These are phyloP conservation scores for Falcaria lacertinaria DNA, from an alignment of 2,888 invertebrate species.

Conservation along the genomic window DNA sequence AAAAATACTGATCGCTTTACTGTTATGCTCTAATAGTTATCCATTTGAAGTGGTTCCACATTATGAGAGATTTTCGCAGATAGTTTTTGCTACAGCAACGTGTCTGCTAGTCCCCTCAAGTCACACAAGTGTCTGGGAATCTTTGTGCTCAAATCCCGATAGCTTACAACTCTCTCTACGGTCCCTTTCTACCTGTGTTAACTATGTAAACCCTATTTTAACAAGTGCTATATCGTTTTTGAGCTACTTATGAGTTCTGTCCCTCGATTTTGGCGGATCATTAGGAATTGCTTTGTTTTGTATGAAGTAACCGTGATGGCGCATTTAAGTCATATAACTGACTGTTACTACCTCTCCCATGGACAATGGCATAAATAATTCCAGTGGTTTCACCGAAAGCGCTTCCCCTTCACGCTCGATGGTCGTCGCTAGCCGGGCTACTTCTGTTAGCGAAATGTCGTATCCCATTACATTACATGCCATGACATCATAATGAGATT, in stretches of 20 bases:
- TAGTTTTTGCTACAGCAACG: not conserved
- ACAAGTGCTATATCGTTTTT: too few species aligned
- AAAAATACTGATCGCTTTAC: not conserved
- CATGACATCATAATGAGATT: not conserved
- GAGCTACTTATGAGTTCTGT: too few species aligned
- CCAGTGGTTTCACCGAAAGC: conserved; percentile 7
- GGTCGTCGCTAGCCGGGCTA: not conserved
- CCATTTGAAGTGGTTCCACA: not conserved
- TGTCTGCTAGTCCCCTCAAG: not conserved
- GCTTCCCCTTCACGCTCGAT: conserved; percentile 15
- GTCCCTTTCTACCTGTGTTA: too few species aligned
- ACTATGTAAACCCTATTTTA: too few species aligned
- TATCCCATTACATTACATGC: not conserved
- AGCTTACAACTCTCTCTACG: too few species aligned
- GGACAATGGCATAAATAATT: not conserved
- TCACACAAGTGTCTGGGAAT: not conserved
- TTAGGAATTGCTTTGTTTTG: too few species aligned
- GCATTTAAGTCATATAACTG: too few species aligned
- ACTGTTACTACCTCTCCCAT: not conserved
- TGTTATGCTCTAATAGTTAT: not conserved
- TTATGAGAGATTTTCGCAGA: not conserved
- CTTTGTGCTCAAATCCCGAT: not conserved
- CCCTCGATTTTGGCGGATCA: too few species aligned
- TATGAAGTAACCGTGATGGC: not conserved
- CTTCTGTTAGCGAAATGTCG: too few species aligned